phyloP scores from a whole-genome alignment of 2,113 vertebrate genomes.

The Trichomycterus rosablanca region DNA sequence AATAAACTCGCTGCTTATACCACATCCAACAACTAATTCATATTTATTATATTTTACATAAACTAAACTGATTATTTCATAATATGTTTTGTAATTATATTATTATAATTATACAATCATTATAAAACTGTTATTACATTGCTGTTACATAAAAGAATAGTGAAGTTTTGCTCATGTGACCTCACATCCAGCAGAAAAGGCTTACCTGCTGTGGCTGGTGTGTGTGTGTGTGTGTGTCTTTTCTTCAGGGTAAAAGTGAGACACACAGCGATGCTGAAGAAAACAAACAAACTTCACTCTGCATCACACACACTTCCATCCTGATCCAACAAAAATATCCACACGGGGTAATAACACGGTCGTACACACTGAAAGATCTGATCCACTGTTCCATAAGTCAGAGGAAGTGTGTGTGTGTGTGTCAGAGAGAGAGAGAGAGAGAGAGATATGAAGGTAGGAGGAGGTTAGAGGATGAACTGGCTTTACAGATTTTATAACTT shows the following conservation, averaged over 20 bases:
- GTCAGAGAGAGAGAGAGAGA: not conserved
- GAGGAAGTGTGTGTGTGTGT: not conserved
- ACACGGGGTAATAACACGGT: not conserved
- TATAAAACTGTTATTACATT: too few species aligned
- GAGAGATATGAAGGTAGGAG: not conserved
- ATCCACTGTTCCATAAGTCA: not conserved
- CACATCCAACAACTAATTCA: too few species aligned
- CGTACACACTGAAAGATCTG: not conserved
- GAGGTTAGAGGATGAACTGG: too few species aligned
- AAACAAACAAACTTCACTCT: not conserved
- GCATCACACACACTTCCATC: constrained; percentile 1
- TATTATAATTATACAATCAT: too few species aligned
- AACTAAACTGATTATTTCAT: too few species aligned
- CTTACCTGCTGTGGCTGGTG: not conserved
- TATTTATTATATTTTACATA: too few species aligned
- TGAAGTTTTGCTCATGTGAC: too few species aligned
- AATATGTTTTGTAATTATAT: not conserved
- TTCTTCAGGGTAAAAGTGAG: constrained; percentile 1
- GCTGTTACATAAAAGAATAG: too few species aligned
- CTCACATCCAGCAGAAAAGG: not conserved
- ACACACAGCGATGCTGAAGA: not conserved
- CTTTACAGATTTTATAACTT: too few species aligned
- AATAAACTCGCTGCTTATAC: too few species aligned
- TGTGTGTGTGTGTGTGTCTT: too few species aligned
- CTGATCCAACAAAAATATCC: not conserved